phyloP scores from a whole-genome alignment of 1,140 invertebrate species.

The Ectropis grisescens region DNA sequence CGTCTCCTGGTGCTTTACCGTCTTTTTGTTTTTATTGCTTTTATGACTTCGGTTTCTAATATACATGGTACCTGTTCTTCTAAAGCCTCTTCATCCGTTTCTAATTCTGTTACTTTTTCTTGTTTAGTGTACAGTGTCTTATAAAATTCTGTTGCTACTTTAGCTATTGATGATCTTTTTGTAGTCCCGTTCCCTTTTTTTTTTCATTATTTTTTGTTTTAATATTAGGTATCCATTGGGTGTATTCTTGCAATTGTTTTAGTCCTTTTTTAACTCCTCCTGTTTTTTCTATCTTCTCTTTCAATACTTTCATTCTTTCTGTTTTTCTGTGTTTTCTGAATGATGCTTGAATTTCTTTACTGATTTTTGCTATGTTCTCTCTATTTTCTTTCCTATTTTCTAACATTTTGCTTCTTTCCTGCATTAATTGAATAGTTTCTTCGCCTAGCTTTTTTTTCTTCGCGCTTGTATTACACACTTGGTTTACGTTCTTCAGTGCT shows the following conservation, averaged over 20 bases:
- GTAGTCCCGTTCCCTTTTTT: slow-evolving; percentile 4
- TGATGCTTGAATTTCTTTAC: slow-evolving; percentile 16
- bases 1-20: slow-evolving; percentile 10
- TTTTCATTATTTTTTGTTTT: slow-evolving; percentile 11
- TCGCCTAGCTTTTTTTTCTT: slow-evolving; percentile 10
- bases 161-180: slow-evolving; percentile 12
- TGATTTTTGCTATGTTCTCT: slow-evolving; percentile 14
- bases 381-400: slow-evolving; percentile 13
- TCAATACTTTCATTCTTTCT: slow-evolving; percentile 9
- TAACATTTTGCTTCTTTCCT: slow-evolving; percentile 15
- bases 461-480: slow-evolving; percentile 1
- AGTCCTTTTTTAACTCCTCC: slow-evolving; percentile 16
- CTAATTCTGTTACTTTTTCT: slow-evolving; percentile 2
- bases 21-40: slow-evolving; percentile 15
- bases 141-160: slow-evolving; percentile 17
- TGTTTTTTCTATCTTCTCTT: slow-evolving; percentile 17
- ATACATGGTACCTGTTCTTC: slow-evolving; percentile 11
- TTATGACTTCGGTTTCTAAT: slow-evolving; percentile 12
- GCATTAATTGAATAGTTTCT: slow-evolving; percentile 9
- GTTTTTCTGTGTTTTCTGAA: slow-evolving; percentile 15
- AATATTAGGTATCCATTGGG: slow-evolving; percentile 15
- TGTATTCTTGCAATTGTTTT: slow-evolving; percentile 15
- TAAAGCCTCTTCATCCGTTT: background rate
- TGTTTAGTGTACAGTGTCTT: slow-evolving; percentile 10
- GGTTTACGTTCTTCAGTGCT: slow-evolving; percentile 7